Percentiles rank a stretch among this genome's conserved stretches.
Evolutionary conservation across 2,888 invertebrate genomes (phyloP).

Genomic region (Cetonia aurata): DNA sequence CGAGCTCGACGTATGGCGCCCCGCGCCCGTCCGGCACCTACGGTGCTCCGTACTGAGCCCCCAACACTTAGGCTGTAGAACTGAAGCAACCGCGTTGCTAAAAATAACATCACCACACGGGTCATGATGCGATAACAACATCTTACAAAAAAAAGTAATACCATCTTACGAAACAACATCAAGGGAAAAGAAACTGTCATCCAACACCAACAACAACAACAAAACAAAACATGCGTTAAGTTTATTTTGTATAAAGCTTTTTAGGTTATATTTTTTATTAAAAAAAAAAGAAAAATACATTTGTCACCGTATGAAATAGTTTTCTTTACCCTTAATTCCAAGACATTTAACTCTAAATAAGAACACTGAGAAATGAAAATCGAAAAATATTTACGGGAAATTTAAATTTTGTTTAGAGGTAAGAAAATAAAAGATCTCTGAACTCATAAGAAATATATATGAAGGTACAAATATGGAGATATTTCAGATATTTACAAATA

Average conservation of each 20-base stretch:
- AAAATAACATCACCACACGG: slow-evolving; percentile 61
- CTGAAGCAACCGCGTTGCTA: slow-evolving; percentile 51
- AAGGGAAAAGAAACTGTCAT: slow-evolving; percentile 25
- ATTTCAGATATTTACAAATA: too few relatives aligned
- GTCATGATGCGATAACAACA: slow-evolving; percentile 64
- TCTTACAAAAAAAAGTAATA: not conserved
- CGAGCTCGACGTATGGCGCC: slow-evolving; percentile 67
- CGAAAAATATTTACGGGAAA: too few relatives aligned
- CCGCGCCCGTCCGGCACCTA: slow-evolving; percentile 77
- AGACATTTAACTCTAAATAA: too few relatives aligned
- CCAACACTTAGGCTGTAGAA: slow-evolving; percentile 48
- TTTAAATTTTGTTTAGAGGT: too few relatives aligned
- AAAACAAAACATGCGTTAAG: slow-evolving; percentile 47
- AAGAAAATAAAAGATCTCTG: too few relatives aligned
- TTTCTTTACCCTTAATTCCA: slow-evolving; percentile 46
- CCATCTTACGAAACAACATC: slow-evolving; percentile 29
- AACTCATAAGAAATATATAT: too few relatives aligned
- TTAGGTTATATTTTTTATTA: slow-evolving; percentile 64
- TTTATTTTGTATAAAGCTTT: slow-evolving; percentile 68
- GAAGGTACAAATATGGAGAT: too few relatives aligned
- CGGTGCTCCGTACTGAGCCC: slow-evolving; percentile 71
- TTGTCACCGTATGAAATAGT: slow-evolving; percentile 67
- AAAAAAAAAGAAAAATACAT: slow-evolving; percentile 66
- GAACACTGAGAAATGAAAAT: too few relatives aligned
- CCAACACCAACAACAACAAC: slow-evolving; percentile 29